A percentile compares a stretch with the other conserved stretches of the same genome.
These are phyloP conservation scores for Carassius auratus DNA, from an alignment of 2,113 vertebrate genomes.

Conservation along the genomic window DNA sequence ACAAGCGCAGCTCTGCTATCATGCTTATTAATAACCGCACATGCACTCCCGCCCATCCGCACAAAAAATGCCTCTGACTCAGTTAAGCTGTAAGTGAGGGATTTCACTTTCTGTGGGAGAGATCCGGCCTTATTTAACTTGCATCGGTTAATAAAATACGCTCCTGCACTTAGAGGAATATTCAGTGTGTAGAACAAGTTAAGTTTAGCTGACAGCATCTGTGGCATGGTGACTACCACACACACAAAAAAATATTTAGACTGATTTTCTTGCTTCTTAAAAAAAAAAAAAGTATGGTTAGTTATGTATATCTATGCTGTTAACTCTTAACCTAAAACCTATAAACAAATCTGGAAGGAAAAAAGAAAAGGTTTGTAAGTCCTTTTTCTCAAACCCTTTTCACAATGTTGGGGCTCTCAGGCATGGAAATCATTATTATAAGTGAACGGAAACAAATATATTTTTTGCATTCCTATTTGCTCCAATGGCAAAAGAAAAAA, in stretches of 20 bases:
- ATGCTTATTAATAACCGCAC: constrained; percentile 23
- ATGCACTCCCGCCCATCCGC: neutral
- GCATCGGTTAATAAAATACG: constrained; percentile 4
- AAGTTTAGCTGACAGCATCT: neutral
- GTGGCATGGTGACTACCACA: neutral
- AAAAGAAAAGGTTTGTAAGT: neutral
- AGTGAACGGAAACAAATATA: too few relatives aligned
- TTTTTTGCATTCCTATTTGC: too few relatives aligned
- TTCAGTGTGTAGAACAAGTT: neutral
- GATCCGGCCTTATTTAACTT: neutral
- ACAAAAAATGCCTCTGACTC: neutral
- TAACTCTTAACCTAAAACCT: neutral
- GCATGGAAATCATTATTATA: too few relatives aligned
- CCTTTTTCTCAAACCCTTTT: too few relatives aligned
- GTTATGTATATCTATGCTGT: neutral
- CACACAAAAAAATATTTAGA: neutral
- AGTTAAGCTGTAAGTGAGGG: constrained; percentile 27
- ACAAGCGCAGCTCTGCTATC: neutral
- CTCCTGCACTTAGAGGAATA: neutral
- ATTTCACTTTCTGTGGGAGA: constrained; percentile 21
- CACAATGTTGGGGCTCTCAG: too few relatives aligned
- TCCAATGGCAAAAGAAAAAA: too few relatives aligned
- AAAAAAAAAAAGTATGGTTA: neutral
- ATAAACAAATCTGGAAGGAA: neutral
- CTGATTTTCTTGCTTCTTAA: neutral